These are phyloP conservation scores for Griposia aprilina DNA, from an alignment of 2,888 invertebrate species.

Conservation along the genomic window DNA sequence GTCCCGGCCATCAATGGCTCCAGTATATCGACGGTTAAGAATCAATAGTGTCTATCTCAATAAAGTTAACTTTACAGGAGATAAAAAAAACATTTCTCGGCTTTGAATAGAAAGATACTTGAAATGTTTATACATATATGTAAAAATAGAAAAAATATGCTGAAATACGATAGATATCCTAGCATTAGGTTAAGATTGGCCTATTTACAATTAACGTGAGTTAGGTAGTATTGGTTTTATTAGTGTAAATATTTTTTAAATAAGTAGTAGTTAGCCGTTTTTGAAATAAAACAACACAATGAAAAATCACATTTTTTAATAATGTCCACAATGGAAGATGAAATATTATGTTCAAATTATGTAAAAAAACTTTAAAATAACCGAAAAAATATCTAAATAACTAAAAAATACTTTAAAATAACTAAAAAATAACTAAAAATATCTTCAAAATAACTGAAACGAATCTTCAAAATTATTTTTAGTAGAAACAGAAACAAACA, in stretches of 20 bases:
- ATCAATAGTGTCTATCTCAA: slow-evolving; percentile 8
- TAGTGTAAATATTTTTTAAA: not conserved
- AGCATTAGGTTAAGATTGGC: not conserved
- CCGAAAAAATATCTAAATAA: too few species aligned
- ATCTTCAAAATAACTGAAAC: not conserved
- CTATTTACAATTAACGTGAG: slow-evolving; percentile 4
- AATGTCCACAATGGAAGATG: not conserved
- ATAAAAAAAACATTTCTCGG: slow-evolving; percentile 14
- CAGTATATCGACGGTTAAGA: too few species aligned
- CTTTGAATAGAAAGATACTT: slow-evolving; percentile 7
- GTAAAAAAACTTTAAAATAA: not conserved
- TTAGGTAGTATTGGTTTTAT: slow-evolving; percentile 14
- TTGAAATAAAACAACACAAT: slow-evolving; percentile 12
- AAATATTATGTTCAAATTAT: not conserved
- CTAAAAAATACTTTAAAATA: not conserved
- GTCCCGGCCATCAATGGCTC: too few species aligned
- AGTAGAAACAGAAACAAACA: slow-evolving; percentile 13
- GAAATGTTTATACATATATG: not conserved
- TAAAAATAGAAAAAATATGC: slow-evolving; percentile 9
- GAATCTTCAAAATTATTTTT: slow-evolving; percentile 10
- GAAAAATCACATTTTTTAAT: slow-evolving; percentile 6
- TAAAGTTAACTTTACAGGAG: slow-evolving; percentile 17
- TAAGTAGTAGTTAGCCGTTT: slow-evolving; percentile 1
- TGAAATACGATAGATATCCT: slow-evolving; percentile 8
- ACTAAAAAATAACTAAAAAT: not conserved